Evolutionary conservation across 2,888 invertebrate species (phyloP).

Genomic region (Dermolepida albohirtum): DNA sequence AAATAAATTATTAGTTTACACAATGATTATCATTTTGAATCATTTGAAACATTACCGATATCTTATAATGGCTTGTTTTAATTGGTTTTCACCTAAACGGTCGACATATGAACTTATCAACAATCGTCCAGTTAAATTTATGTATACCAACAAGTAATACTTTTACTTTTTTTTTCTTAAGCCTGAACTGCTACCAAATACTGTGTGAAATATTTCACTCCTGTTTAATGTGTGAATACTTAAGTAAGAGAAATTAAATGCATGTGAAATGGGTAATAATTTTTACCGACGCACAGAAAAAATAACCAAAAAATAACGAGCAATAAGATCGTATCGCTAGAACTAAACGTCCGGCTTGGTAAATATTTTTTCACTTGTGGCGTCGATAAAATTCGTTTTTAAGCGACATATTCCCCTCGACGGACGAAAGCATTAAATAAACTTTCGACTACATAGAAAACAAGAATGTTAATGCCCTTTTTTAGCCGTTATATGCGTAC

Average conservation of each 20-base stretch:
- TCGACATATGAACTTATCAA: slow-evolving; percentile 19
- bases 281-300: slow-evolving; percentile 21
- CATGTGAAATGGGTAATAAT: slow-evolving; percentile 26
- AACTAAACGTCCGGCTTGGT: slow-evolving; percentile 28
- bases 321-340: slow-evolving; percentile 34
- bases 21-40: slow-evolving; percentile 17
- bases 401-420: slow-evolving; percentile 22
- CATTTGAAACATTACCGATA: slow-evolving; percentile 20
- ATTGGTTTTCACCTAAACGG: slow-evolving; percentile 24
- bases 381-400: slow-evolving; percentile 35
- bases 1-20: slow-evolving; percentile 8
- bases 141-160: slow-evolving; percentile 2
- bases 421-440: slow-evolving; percentile 25
- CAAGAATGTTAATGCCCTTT: slow-evolving; percentile 34
- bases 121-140: slow-evolving; percentile 17
- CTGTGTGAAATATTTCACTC: slow-evolving; percentile 25
- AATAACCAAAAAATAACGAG: slow-evolving; percentile 19
- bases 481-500: slow-evolving; percentile 24
- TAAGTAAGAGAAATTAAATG: slow-evolving; percentile 37
- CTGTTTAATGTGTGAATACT: slow-evolving; percentile 35
- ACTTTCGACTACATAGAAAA: slow-evolving; percentile 36
- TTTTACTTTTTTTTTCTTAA: neutral
- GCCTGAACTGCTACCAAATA: neutral
- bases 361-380: slow-evolving; percentile 36
- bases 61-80: slow-evolving; percentile 19